Evolutionary conservation across 2,113 vertebrate species (phyloP).

Genomic region (Catharus bicknelli): DNA sequence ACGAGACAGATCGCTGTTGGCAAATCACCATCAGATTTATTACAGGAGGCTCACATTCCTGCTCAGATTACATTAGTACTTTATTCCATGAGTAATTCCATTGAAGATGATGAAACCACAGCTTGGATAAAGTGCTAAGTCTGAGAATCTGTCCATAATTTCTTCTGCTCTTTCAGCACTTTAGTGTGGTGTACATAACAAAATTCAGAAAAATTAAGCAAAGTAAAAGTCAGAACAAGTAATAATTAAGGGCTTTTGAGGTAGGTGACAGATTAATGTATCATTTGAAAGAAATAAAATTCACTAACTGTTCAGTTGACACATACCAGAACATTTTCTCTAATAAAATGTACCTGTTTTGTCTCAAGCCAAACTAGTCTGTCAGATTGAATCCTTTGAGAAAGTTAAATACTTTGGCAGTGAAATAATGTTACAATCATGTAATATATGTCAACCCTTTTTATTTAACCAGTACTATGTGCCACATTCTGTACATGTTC

Average conservation of each 20-base stretch:
- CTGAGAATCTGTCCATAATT: background rate
- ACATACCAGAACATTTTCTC: background rate
- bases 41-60: background rate
- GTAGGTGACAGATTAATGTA: background rate
- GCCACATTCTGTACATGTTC: background rate
- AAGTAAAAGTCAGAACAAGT: background rate
- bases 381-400: background rate
- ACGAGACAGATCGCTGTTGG: background rate
- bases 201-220: background rate
- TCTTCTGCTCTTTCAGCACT: background rate
- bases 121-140: background rate
- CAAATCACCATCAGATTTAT: background rate
- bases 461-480: conserved; percentile 5
- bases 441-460: background rate
- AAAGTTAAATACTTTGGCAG: background rate
- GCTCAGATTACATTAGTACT: background rate
- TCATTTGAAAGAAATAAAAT: background rate
- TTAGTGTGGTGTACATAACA: background rate
- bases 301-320: background rate
- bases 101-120: background rate
- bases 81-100: background rate
- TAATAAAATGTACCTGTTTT: background rate
- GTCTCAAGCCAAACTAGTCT: background rate
- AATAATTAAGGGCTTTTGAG: background rate
- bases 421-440: background rate